Conservation (phyloP, 30 jellyfish, hydroid and myxozoan species). For the Hydractinia symbiolongicarpus region DNA sequence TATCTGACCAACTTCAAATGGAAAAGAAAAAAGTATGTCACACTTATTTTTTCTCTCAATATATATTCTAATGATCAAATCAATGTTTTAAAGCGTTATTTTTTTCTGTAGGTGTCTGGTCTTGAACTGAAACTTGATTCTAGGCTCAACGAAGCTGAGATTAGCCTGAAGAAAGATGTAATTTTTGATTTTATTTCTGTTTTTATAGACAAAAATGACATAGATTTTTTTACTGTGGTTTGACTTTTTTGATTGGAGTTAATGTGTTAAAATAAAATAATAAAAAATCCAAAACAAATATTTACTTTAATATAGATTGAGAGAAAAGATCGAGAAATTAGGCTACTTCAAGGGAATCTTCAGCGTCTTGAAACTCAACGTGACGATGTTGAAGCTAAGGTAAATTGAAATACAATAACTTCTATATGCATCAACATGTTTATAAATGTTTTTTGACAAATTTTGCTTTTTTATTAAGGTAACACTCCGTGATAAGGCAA, state of each 20-base stretch:
- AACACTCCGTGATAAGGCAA: conserved; percentile 56
- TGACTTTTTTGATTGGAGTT: neutral
- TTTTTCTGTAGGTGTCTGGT: neutral
- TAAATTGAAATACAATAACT: neutral
- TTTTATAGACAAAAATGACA: neutral
- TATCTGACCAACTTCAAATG: no score
- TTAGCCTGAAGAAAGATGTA: neutral
- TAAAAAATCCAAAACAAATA: neutral
- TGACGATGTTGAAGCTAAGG: conserved; percentile 7
- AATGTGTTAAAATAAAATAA: neutral
- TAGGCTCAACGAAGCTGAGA: neutral
- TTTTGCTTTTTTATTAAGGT: conserved; percentile 19
- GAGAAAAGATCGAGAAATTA: conserved; percentile 14
- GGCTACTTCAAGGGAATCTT: neutral
- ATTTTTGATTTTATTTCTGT: neutral
- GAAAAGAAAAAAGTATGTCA: no score
- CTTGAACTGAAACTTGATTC: neutral
- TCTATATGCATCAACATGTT: neutral
- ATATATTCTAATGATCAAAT: no score
- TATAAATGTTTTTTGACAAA: no score
- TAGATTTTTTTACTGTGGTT: neutral
- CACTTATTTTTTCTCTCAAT: no score
- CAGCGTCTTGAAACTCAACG: conserved; percentile 6
- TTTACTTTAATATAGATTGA: conserved; percentile 1
- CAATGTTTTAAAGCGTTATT: neutral